Conservation (phyloP, 2,113 vertebrate species). For the Mustelus asterias region DNA sequence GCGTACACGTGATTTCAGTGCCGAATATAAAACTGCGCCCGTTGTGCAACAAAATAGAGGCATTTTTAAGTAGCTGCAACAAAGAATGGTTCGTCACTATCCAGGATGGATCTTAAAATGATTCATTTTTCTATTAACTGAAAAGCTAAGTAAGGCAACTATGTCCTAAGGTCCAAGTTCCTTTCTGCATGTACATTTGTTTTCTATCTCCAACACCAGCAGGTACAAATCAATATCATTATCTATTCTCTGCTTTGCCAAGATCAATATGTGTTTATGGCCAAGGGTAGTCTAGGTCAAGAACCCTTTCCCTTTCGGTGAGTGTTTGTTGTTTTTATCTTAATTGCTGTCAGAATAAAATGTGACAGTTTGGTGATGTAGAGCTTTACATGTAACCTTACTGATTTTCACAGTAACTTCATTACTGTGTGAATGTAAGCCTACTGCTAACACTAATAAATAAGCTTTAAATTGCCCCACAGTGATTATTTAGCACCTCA, state of each 20-base stretch:
- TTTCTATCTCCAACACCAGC: not conserved
- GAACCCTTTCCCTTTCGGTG: not conserved
- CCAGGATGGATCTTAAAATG: not conserved
- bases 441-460: no score
- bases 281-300: not conserved
- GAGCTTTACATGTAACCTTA: not conserved
- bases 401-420: not conserved
- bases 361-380: not conserved
- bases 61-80: not conserved
- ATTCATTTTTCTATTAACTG: not conserved
- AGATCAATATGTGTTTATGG: not conserved
- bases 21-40: not conserved
- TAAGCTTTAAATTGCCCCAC: no score
- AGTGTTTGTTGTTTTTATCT: not conserved
- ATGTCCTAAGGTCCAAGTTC: not conserved
- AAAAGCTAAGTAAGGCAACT: conserved; percentile 1
- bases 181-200: not conserved
- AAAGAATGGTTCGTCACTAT: not conserved
- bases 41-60: not conserved
- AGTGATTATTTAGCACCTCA: not conserved
- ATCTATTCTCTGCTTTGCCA: not conserved
- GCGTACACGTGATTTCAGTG: not conserved
- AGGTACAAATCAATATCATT: not conserved
- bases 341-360: not conserved
- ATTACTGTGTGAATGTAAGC: no score